Percentiles rank a stretch among this genome's conserved stretches.
phyloP scores from a whole-genome alignment of 2,888 invertebrate genomes.

The Chaetogeoica ovagalla region DNA sequence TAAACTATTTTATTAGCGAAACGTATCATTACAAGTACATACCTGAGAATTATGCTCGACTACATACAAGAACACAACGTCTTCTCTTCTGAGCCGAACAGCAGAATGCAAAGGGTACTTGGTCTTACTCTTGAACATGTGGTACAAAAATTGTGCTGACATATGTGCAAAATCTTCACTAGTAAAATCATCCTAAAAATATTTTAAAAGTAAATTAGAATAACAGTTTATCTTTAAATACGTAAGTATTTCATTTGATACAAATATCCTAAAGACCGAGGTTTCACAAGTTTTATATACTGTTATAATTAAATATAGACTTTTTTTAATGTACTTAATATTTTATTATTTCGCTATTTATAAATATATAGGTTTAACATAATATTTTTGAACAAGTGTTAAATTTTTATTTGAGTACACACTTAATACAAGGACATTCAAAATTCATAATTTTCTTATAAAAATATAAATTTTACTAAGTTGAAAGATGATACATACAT shows the following conservation, averaged over 20 bases:
- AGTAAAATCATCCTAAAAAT: conserved; percentile 68
- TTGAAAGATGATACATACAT: no score
- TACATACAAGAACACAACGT: conserved; percentile 91
- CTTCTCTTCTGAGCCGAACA: conserved; percentile 82
- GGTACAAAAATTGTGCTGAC: conserved; percentile 86
- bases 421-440: no score
- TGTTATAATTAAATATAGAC: no score
- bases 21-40: conserved; percentile 60
- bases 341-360: no score
- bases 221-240: background rate
- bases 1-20: background rate
- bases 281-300: no score
- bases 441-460: no score
- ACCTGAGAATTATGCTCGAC: conserved; percentile 89
- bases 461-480: no score
- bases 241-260: background rate
- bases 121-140: conserved; percentile 89
- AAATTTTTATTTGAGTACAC: no score
- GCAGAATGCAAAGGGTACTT: conserved; percentile 87
- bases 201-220: conserved; percentile 6
- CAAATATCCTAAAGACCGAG: background rate
- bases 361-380: no score
- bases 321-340: no score
- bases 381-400: no score
- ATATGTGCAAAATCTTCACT: conserved; percentile 88